Conservation (phyloP, 2,113 vertebrate genomes). For the Accipiter cooperii region DNA sequence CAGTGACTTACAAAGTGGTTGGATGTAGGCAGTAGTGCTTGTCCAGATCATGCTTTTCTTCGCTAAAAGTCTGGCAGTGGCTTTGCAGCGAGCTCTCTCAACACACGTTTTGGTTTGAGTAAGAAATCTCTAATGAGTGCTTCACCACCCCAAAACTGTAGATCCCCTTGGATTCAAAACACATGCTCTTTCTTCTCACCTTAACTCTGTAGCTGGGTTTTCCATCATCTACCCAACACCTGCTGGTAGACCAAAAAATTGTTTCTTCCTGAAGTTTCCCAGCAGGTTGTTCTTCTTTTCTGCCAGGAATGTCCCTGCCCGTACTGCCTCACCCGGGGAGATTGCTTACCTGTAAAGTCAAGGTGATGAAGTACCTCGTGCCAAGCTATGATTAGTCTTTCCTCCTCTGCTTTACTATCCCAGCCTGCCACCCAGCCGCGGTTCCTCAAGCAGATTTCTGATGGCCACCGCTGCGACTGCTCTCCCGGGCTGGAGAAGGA, state of each 20-base stretch:
- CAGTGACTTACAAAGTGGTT: background rate
- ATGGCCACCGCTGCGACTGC: background rate
- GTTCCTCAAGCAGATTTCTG: background rate
- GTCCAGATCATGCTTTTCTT: background rate
- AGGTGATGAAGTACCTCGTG: background rate
- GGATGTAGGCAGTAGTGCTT: background rate
- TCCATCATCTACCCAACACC: background rate
- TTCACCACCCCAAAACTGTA: background rate
- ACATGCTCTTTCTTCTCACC: fast-evolving
- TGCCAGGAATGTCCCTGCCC: background rate
- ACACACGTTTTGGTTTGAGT: background rate
- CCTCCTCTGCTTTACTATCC: background rate
- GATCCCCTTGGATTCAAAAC: background rate
- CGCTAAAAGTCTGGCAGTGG: background rate
- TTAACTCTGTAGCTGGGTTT: background rate
- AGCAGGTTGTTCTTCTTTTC: background rate
- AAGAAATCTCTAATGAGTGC: background rate
- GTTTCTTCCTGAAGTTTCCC: background rate
- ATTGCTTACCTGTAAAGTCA: background rate
- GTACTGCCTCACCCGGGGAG: fast-evolving
- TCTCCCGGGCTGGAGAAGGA: background rate
- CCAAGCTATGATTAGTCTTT: background rate
- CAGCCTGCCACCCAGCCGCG: background rate
- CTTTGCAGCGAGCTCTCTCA: background rate
- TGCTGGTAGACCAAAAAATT: background rate